phyloP scores from a whole-genome alignment of 2,113 vertebrate genomes.

The Cololabis saira region DNA sequence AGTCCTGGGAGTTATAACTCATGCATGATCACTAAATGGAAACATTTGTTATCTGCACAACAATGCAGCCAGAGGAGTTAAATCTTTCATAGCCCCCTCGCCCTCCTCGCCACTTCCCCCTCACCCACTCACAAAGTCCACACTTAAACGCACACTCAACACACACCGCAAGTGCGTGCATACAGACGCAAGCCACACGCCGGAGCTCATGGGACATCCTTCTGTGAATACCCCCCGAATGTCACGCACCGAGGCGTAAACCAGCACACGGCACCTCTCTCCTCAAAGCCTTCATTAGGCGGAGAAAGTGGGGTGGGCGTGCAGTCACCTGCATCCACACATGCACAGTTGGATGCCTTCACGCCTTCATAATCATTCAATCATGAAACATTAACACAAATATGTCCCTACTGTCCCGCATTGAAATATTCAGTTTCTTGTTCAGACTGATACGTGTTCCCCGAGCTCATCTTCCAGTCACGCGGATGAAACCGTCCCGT shows the following conservation, averaged over 20 bases:
- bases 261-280: conserved; percentile 56
- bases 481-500: conserved; percentile 38
- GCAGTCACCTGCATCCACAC: conserved; percentile 23
- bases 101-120: neutral
- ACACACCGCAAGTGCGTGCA: too few species aligned
- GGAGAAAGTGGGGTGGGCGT: conserved; percentile 34
- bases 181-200: conserved; percentile 46
- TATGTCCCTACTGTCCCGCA: conserved; percentile 56
- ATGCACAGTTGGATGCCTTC: neutral
- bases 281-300: conserved; percentile 62
- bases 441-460: conserved; percentile 59
- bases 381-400: conserved; percentile 71
- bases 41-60: conserved; percentile 75
- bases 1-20: conserved; percentile 70
- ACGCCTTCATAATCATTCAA: conserved; percentile 38
- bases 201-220: conserved; percentile 67
- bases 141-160: conserved; percentile 3
- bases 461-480: conserved; percentile 54
- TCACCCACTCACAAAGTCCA: conserved; percentile 9
- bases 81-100: conserved; percentile 74
- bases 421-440: conserved; percentile 67
- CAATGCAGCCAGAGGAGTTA: conserved; percentile 67
- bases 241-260: conserved; percentile 64
- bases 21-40: conserved; percentile 79
- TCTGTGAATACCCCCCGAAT: conserved; percentile 50